These are phyloP conservation scores for Euzetes globulus DNA, from an alignment of 2,888 invertebrate genomes.

Conservation along the genomic window DNA sequence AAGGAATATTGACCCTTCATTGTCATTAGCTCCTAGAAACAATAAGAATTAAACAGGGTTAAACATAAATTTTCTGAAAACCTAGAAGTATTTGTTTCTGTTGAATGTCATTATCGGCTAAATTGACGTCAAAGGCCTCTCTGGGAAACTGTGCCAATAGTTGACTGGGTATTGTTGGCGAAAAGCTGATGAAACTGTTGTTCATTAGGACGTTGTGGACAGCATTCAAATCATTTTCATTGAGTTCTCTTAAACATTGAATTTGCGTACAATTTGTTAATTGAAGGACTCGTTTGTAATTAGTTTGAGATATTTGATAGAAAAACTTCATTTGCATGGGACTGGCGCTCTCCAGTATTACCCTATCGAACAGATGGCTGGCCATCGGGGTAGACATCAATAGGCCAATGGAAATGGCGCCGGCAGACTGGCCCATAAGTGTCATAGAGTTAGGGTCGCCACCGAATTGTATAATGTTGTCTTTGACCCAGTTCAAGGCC, in stretches of 20 bases:
- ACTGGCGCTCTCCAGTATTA: slow-evolving; percentile 28
- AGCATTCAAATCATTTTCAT: not conserved
- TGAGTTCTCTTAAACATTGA: slow-evolving; percentile 7
- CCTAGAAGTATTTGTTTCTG: slow-evolving; percentile 28
- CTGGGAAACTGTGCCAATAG: slow-evolving; percentile 18
- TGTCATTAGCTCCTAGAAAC: slow-evolving; percentile 4
- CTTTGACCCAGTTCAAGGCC: slow-evolving; percentile 34
- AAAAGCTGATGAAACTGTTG: slow-evolving; percentile 15
- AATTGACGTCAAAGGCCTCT: slow-evolving; percentile 6
- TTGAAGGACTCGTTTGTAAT: not conserved
- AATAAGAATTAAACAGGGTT: too few species aligned
- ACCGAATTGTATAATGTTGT: slow-evolving; percentile 32
- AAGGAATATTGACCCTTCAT: slow-evolving; percentile 28
- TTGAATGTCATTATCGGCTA: not conserved
- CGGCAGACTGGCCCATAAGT: slow-evolving; percentile 35
- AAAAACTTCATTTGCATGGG: slow-evolving; percentile 32
- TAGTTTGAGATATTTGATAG: not conserved
- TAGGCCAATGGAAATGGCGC: slow-evolving; percentile 34
- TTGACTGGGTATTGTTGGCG: slow-evolving; percentile 27
- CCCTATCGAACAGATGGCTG: slow-evolving; percentile 28
- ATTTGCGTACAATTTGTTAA: slow-evolving; percentile 20
- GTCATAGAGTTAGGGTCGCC: slow-evolving; percentile 34
- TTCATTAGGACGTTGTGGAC: slow-evolving; percentile 1
- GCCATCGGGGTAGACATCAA: slow-evolving; percentile 18
- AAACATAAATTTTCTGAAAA: not conserved